These are phyloP conservation scores for Heterochromis multidens DNA, from an alignment of 2,113 vertebrate species.

Conservation along the genomic window DNA sequence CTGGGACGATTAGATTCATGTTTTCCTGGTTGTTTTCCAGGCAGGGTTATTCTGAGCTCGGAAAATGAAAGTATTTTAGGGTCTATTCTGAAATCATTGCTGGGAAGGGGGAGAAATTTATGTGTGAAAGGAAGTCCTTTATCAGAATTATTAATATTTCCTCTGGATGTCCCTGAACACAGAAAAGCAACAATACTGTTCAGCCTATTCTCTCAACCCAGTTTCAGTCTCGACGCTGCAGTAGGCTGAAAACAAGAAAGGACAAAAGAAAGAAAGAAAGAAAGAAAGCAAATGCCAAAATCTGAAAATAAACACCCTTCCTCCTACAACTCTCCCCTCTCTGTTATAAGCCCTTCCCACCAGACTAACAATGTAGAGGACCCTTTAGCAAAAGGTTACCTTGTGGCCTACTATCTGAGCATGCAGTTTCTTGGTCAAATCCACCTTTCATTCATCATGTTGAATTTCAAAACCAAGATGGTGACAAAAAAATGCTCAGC, in stretches of 20 bases:
- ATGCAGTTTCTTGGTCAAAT: background rate
- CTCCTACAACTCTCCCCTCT: too few species aligned
- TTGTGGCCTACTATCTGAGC: background rate
- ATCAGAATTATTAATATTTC: background rate
- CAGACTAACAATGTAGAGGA: too few species aligned
- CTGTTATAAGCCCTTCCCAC: too few species aligned
- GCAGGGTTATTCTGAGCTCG: background rate
- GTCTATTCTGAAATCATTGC: background rate
- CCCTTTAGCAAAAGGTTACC: too few species aligned
- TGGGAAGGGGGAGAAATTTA: background rate
- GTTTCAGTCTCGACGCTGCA: background rate
- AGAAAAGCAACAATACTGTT: background rate
- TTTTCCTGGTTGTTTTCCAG: background rate
- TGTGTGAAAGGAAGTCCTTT: background rate
- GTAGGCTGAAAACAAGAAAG: background rate
- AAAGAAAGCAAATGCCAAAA: too few species aligned
- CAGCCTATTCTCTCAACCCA: background rate
- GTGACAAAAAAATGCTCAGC: background rate
- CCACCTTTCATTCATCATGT: background rate
- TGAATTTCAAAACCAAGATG: background rate
- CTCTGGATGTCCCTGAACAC: background rate
- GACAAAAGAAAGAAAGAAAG: too few species aligned
- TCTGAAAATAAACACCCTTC: too few species aligned
- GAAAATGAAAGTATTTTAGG: background rate
- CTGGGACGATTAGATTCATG: background rate